Conservation (phyloP, 2,888 invertebrate genomes). For the Ischnura elegans region DNA sequence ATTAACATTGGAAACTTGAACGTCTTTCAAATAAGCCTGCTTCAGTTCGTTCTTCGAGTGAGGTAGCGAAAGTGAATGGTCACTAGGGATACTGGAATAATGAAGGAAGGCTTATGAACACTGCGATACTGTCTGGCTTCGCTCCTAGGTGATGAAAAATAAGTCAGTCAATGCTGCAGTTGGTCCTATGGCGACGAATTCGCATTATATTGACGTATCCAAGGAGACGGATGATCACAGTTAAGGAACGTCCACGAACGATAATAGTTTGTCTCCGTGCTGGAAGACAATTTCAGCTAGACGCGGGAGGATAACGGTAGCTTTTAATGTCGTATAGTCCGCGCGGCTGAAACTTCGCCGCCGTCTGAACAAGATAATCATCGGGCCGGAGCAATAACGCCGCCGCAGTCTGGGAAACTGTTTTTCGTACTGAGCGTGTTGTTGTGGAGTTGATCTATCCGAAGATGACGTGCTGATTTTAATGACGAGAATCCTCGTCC, state of each 20-base stretch:
- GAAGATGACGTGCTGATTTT: neutral
- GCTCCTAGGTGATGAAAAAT: neutral
- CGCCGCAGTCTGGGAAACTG: neutral
- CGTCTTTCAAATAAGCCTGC: too few relatives aligned
- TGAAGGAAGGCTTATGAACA: neutral
- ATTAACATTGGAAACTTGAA: too few relatives aligned
- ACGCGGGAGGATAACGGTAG: constrained; percentile 13
- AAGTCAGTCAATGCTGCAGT: neutral
- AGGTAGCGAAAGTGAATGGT: neutral
- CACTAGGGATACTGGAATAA: neutral
- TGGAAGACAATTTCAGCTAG: neutral
- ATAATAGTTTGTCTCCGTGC: constrained; percentile 19
- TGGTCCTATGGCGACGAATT: neutral
- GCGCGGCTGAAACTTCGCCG: neutral
- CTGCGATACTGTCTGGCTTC: too few relatives aligned
- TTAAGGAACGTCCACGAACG: neutral
- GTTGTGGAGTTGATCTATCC: neutral
- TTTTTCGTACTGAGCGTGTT: neutral
- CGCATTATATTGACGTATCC: neutral
- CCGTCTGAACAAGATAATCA: neutral
- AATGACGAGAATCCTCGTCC: neutral
- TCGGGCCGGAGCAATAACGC: constrained; percentile 4
- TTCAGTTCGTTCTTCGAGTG: neutral
- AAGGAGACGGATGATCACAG: neutral
- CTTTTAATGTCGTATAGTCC: neutral